Percentiles rank a stretch among this genome's conserved stretches.
phyloP scores from a whole-genome alignment of 2,888 invertebrate species.

The Hetaerina titia region DNA sequence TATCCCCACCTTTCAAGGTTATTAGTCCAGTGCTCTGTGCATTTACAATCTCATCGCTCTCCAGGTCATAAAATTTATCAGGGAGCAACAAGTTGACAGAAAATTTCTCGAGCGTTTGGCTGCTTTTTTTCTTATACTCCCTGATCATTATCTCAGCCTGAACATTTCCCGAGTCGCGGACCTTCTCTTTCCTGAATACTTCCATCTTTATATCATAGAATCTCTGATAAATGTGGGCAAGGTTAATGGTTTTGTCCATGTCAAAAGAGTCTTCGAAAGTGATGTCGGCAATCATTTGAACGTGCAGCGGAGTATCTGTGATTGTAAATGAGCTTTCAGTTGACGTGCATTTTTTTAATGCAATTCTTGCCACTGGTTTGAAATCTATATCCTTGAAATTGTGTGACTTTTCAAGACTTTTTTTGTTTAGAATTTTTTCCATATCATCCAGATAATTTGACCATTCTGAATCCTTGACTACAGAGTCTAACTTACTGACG shows the following conservation, averaged over 20 bases:
- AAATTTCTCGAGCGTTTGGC: neutral
- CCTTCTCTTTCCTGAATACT: neutral
- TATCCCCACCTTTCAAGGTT: no score
- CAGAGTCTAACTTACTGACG: no score
- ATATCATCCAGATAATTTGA: no score
- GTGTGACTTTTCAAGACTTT: no score
- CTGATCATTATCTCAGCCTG: no score
- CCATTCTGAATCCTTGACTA: no score
- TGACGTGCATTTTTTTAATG: no score
- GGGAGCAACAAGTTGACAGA: neutral
- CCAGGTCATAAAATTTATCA: no score
- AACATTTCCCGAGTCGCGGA: no score
- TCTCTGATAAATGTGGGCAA: neutral
- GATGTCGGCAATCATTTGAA: neutral
- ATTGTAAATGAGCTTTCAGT: no score
- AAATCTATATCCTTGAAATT: no score
- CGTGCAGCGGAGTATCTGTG: neutral
- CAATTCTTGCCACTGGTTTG: neutral
- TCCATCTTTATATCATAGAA: neutral
- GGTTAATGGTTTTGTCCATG: neutral
- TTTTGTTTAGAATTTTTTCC: no score
- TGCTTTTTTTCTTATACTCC: neutral
- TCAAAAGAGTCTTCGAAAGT: neutral
- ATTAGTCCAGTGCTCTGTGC: neutral
- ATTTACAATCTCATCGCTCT: neutral